A percentile compares a stretch with the other conserved stretches of the same genome.
Conservation (phyloP, 2,888 invertebrate species). For the Watsonalla cultraria region DNA sequence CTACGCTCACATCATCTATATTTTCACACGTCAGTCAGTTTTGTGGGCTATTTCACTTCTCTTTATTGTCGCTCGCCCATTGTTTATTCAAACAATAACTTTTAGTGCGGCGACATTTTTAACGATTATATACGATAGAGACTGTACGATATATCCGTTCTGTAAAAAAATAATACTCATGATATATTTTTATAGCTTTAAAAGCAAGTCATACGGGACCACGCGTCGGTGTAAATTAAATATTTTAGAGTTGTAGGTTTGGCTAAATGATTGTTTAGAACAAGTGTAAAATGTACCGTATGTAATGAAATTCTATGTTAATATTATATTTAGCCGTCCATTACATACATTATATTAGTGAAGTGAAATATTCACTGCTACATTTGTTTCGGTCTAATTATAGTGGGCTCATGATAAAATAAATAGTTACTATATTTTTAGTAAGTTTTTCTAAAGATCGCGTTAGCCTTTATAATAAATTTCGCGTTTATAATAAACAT, state of each 20-base stretch:
- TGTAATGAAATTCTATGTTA: background rate
- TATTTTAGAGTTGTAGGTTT: conserved; percentile 34
- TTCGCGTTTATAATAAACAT: too few species aligned
- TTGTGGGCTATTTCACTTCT: conserved; percentile 56
- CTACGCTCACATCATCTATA: conserved; percentile 38
- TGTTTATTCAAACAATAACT: conserved; percentile 76
- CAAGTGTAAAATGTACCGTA: conserved; percentile 22
- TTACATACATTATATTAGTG: too few species aligned
- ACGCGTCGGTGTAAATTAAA: conserved; percentile 42
- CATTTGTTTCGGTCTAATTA: too few species aligned
- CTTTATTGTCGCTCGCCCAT: conserved; percentile 61
- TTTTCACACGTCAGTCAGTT: conserved; percentile 59
- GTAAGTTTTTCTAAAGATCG: too few species aligned
- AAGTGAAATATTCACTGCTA: too few species aligned
- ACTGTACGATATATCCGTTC: conserved; percentile 32
- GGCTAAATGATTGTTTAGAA: conserved; percentile 33
- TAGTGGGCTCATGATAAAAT: too few species aligned
- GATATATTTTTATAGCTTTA: conserved; percentile 42
- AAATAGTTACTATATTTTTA: too few species aligned
- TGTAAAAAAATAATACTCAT: conserved; percentile 24
- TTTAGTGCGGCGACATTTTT: conserved; percentile 64
- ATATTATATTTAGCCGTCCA: too few species aligned
- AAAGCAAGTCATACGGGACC: conserved; percentile 41
- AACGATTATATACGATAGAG: conserved; percentile 60
- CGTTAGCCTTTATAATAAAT: too few species aligned